Evolutionary conservation across 1,140 invertebrate species (phyloP).

Genomic region (Melitaea cinxia): DNA sequence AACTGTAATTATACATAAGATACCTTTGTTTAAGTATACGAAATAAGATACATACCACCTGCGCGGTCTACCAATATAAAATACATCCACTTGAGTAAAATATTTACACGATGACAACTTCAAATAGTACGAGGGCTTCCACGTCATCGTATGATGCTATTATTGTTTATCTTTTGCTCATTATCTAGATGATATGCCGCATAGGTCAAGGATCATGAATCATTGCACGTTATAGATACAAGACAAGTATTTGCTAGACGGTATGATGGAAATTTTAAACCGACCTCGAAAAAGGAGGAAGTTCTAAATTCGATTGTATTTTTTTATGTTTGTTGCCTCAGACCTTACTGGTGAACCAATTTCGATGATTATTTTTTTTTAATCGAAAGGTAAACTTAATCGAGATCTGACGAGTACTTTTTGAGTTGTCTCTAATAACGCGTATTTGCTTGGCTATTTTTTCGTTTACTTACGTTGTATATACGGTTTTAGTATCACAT

Average conservation of each 20-base stretch:
- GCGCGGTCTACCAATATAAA: not conserved
- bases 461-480: too few relatives aligned
- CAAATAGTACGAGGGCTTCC: slow-evolving; percentile 10
- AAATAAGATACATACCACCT: not conserved
- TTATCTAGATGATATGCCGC: slow-evolving; percentile 28
- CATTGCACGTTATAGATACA: slow-evolving; percentile 18
- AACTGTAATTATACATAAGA: not conserved
- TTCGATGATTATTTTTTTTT: too few relatives aligned
- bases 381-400: too few relatives aligned
- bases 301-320: too few relatives aligned
- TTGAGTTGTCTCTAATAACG: too few relatives aligned
- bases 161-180: slow-evolving; percentile 24
- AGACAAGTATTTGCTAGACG: slow-evolving; percentile 7
- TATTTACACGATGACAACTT: not conserved
- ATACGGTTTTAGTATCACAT: too few relatives aligned
- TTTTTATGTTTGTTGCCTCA: too few relatives aligned
- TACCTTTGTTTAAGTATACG: not conserved
- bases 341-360: too few relatives aligned
- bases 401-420: too few relatives aligned
- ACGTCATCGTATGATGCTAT: slow-evolving; percentile 14
- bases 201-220: slow-evolving; percentile 43
- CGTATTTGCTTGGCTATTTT: too few relatives aligned
- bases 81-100: not conserved
- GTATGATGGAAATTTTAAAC: not conserved
- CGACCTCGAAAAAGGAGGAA: not conserved